Conservation (phyloP, 2,113 vertebrate species). For the Circaetus cinerascens region DNA sequence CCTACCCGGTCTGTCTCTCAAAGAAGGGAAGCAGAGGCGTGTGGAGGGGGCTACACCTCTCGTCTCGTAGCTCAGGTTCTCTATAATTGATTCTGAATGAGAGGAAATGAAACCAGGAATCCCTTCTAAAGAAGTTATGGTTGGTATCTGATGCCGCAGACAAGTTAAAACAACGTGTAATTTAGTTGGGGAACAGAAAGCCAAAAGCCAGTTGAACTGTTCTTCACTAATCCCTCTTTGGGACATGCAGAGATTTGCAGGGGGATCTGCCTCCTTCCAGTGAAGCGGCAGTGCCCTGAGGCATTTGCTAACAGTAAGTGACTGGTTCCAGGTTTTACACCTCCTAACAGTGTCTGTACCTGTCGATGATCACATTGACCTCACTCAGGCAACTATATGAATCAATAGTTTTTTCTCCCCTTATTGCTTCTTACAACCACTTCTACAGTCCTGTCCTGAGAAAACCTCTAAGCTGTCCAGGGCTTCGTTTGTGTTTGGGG, state of each 20-base stretch:
- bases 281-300: rapidly evolving
- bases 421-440: background rate
- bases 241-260: rapidly evolving
- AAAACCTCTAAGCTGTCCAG: background rate
- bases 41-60: background rate
- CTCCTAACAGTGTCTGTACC: background rate
- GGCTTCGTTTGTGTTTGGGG: background rate
- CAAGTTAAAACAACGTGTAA: background rate
- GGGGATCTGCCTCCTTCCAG: background rate
- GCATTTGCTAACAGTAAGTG: background rate
- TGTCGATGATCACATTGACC: background rate
- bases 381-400: background rate
- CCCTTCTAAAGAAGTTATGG: background rate
- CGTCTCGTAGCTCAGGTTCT: background rate
- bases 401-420: background rate
- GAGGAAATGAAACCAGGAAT: background rate
- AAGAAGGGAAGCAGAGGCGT: background rate
- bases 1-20: background rate
- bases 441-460: background rate
- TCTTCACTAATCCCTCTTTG: background rate
- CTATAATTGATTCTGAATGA: background rate
- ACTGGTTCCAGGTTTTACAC: background rate
- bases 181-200: background rate
- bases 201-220: background rate
- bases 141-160: background rate